Evolutionary conservation across 2,888 invertebrate species (phyloP).

Genomic region (Campaea margaritaria): DNA sequence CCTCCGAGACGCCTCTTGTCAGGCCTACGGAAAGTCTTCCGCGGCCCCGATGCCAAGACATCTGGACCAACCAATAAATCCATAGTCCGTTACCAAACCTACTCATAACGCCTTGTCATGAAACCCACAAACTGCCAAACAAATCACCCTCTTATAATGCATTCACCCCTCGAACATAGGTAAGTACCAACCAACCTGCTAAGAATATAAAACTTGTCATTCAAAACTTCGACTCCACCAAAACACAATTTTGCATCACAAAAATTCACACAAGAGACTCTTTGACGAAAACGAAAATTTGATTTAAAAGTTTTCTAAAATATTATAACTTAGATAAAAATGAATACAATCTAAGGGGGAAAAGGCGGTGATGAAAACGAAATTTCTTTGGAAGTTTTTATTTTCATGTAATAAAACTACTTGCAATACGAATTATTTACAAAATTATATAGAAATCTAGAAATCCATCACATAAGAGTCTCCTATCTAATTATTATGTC

Average conservation of each 20-base stretch:
- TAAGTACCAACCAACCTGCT: conserved; percentile 7
- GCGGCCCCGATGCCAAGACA: too few relatives aligned
- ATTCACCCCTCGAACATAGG: conserved; percentile 46
- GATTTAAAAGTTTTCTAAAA: conserved; percentile 41
- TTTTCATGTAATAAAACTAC: conserved; percentile 56
- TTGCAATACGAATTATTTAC: conserved; percentile 56
- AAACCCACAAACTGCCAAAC: neutral
- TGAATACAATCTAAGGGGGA: conserved; percentile 1
- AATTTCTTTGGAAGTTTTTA: conserved; percentile 45
- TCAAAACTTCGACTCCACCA: conserved; percentile 43
- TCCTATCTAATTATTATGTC: conserved; percentile 48
- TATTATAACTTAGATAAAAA: neutral
- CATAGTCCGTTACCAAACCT: too few relatives aligned
- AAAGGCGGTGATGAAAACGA: conserved; percentile 4
- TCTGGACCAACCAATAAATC: too few relatives aligned
- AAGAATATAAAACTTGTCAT: conserved; percentile 49
- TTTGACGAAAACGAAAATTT: conserved; percentile 46
- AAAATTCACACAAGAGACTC: conserved; percentile 34
- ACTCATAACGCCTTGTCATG: too few relatives aligned
- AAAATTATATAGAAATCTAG: conserved; percentile 60
- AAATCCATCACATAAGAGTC: conserved; percentile 65
- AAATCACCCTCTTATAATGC: conserved; percentile 28
- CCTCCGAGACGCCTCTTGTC: too few relatives aligned
- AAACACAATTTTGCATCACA: conserved; percentile 50
- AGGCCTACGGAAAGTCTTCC: too few relatives aligned